These are phyloP conservation scores for Bombus waltoni DNA, from an alignment of 1,140 invertebrate genomes.

Conservation along the genomic window DNA sequence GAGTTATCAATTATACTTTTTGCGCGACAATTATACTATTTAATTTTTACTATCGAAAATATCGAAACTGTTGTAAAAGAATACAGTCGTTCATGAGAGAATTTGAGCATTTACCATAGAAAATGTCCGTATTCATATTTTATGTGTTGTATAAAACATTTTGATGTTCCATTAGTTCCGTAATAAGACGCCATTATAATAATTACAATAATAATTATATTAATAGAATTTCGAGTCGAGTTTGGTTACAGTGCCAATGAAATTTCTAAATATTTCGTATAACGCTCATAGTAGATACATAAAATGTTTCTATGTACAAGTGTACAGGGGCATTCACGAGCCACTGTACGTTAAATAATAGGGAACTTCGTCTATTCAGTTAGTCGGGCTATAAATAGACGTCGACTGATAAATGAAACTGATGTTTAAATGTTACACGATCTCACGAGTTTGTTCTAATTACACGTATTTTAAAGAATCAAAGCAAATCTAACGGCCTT, in stretches of 20 bases:
- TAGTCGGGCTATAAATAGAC: neutral
- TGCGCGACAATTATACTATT: too few relatives aligned
- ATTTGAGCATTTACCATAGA: neutral
- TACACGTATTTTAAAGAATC: neutral
- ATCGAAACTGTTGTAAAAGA: neutral
- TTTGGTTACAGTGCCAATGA: too few relatives aligned
- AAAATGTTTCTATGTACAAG: too few relatives aligned
- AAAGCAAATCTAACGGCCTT: neutral
- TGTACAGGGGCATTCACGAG: too few relatives aligned
- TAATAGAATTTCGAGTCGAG: too few relatives aligned
- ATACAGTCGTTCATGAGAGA: neutral
- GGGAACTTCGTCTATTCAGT: neutral
- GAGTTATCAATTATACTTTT: neutral
- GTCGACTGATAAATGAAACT: neutral
- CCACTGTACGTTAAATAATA: neutral
- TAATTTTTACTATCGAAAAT: neutral
- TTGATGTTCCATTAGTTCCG: too few relatives aligned
- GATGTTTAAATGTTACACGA: neutral
- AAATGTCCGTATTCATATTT: too few relatives aligned
- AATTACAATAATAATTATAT: too few relatives aligned
- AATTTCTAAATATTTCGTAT: too few relatives aligned
- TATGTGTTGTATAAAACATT: too few relatives aligned
- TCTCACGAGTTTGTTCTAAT: conserved; percentile 1
- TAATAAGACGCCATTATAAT: too few relatives aligned
- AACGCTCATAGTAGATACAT: too few relatives aligned